phyloP scores from a whole-genome alignment of 2,888 invertebrate genomes.

The Orthonevra nobilis region DNA sequence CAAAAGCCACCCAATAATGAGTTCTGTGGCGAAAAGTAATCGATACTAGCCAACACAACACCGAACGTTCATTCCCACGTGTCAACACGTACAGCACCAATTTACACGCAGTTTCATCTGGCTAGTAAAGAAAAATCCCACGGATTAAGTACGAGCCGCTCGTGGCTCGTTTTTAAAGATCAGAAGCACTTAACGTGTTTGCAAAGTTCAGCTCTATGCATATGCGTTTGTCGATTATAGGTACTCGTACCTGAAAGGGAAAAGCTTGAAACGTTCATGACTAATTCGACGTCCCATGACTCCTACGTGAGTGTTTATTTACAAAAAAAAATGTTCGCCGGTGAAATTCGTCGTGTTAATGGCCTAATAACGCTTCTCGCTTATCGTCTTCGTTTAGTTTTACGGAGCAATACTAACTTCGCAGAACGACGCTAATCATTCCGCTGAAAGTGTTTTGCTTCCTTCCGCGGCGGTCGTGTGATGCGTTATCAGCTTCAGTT shows the following conservation, averaged over 20 bases:
- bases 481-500: slow-evolving; percentile 6
- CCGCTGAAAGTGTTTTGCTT: not conserved
- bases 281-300: slow-evolving; percentile 48
- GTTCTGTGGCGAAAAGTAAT: not conserved
- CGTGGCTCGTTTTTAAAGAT: not conserved
- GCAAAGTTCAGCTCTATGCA: not conserved
- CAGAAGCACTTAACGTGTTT: not conserved
- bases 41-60: not conserved
- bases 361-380: slow-evolving; percentile 18
- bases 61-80: too few species aligned
- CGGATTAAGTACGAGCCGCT: not conserved
- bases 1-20: too few species aligned
- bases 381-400: slow-evolving; percentile 9
- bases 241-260: too few species aligned
- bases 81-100: too few species aligned
- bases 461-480: too few species aligned
- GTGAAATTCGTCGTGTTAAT: slow-evolving; percentile 20
- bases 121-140: not conserved
- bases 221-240: too few species aligned
- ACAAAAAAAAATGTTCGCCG: slow-evolving; percentile 32
- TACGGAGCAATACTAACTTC: not conserved
- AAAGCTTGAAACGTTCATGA: slow-evolving; percentile 32
- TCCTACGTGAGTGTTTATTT: slow-evolving; percentile 25
- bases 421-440: not conserved
- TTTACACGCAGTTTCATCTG: not conserved